Evolutionary conservation across 2,888 invertebrate genomes (phyloP), one percentile per base, ranked within the genome.

Genomic region (Ochropacha duplaris): DNA sequence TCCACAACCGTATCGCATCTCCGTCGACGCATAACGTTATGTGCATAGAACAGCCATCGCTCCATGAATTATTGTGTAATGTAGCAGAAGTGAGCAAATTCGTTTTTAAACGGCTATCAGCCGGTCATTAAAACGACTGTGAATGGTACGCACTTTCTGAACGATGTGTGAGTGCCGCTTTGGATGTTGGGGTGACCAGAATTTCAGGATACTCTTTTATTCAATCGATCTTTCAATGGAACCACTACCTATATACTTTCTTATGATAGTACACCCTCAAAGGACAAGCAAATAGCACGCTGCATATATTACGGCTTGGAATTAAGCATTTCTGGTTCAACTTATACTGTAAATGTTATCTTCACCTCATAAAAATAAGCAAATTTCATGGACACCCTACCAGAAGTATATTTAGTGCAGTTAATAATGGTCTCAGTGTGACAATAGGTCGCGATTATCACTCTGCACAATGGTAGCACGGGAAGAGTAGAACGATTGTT

Each of bases 91-190:
- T 92, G 93, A 93, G 92, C 93, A 93, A 93, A 93, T 93, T 93
- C 92, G 92, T 93, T 93, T 93, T 92, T 93, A 93, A 93, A 93
- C 90, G 92, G 89, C 91, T 89, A 92, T 92, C 92, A 91, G 90
- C 76, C 89, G 90, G 91, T 92, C 92, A 92, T 92, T 92, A 92
- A 81, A 84, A 86, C 76, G 79, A 71, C 78, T 81, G 79, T 84
- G 88, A 88, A 88, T 88, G 84, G 85, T 71, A 71, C 77, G 66
- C 75, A 71, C 77, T 72, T 77, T 77, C 73, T 69, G 77, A 76
- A 76, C 72, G 75, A 72, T 71, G 68, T 69, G 72, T 68, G 72
- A 74, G 58, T 71, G 70, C 65, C 72, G 72, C 76, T 79, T 83
- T 78, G 62, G 68, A 50, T 51, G 24, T 59, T 81, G 76, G 81